Evolutionary conservation across 2,888 invertebrate species (phyloP).

Genomic region (Calliphora vomitoria): DNA sequence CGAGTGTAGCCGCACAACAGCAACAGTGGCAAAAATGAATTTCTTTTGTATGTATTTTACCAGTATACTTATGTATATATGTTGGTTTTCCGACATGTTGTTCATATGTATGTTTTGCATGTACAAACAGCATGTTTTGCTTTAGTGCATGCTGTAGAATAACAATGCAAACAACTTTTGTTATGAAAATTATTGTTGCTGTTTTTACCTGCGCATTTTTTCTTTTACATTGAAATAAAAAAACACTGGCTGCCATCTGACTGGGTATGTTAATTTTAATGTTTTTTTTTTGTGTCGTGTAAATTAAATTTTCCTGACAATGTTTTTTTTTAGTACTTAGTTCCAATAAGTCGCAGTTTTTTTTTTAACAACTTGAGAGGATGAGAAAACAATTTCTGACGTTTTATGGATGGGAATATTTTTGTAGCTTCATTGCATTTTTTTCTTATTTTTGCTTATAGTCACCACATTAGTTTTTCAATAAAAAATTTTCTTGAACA

Average conservation of each 20-base stretch:
- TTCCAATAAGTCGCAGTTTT: background rate
- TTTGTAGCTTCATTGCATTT: background rate
- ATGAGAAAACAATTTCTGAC: background rate
- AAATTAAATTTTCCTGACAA: constrained; percentile 13
- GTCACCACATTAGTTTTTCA: constrained; percentile 1
- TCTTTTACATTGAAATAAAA: background rate
- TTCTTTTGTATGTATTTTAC: background rate
- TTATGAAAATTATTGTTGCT: background rate
- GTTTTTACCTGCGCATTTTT: background rate
- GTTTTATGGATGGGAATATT: background rate
- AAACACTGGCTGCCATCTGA: background rate
- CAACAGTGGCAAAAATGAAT: background rate
- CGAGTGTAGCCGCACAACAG: background rate
- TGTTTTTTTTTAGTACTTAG: background rate
- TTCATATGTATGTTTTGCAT: background rate
- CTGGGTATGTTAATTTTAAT: constrained; percentile 19
- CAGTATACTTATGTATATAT: background rate
- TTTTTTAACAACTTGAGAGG: background rate
- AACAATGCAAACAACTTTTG: background rate
- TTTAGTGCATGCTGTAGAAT: background rate
- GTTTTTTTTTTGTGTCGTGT: background rate
- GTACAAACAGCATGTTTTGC: background rate
- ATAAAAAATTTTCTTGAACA: background rate
- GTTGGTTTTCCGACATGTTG: background rate
- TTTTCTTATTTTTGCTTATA: background rate